Percentiles rank a stretch among this genome's conserved stretches.
Conservation (phyloP, 2,113 vertebrate genomes). For the Clinocottus analis region DNA sequence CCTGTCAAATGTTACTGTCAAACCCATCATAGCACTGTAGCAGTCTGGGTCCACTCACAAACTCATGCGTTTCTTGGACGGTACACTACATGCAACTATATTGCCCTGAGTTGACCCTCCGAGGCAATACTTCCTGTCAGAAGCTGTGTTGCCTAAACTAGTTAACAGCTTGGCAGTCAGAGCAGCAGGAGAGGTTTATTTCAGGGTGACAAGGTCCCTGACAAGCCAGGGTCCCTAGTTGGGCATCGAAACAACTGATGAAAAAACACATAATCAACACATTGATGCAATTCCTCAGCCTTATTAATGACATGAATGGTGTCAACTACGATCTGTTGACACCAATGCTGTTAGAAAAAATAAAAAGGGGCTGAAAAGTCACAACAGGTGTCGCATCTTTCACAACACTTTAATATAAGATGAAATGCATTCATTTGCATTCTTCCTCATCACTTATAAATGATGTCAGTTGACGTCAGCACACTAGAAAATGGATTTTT, state of each 20-base stretch:
- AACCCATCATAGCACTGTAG: background rate
- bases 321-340: background rate
- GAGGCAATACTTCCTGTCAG: constrained; percentile 8
- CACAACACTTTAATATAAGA: constrained; percentile 1
- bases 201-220: background rate
- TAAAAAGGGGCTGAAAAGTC: background rate
- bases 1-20: background rate
- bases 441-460: constrained; percentile 2
- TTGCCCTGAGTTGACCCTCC: constrained; percentile 5
- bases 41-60: background rate
- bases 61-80: constrained; percentile 2
- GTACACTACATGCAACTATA: background rate
- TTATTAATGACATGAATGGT: background rate
- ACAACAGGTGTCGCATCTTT: background rate
- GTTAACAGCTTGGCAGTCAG: background rate
- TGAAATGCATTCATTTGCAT: background rate
- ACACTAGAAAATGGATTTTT: constrained; percentile 38
- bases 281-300: background rate
- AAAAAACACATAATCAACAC: background rate
- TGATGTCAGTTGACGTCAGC: constrained; percentile 13
- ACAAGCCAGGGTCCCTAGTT: constrained; percentile 4
- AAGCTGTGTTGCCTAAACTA: constrained; percentile 7
- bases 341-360: background rate
- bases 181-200: constrained; percentile 13
- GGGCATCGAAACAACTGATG: constrained; percentile 16